A percentile compares a stretch with the other conserved stretches of the same genome.
Conservation (phyloP, 2,113 vertebrate genomes). For the Rhizomys pruinosus region DNA sequence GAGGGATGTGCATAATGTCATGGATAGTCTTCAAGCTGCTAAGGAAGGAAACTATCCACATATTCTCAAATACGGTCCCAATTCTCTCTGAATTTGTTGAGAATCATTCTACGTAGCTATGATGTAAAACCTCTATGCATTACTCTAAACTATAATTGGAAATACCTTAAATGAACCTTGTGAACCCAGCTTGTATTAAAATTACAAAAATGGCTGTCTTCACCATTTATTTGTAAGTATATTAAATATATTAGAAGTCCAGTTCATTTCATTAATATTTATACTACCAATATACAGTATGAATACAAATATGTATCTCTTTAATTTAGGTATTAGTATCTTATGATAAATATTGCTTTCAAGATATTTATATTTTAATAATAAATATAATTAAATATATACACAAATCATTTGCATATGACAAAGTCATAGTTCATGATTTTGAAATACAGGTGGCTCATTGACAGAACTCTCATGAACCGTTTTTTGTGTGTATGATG, state of each 20-base stretch:
- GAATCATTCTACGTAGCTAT: neutral
- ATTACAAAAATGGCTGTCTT: neutral
- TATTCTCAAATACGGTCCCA: neutral
- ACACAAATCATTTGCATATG: neutral
- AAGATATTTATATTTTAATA: neutral
- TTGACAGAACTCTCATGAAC: neutral
- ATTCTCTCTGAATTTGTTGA: neutral
- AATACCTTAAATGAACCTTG: neutral
- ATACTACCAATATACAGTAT: neutral
- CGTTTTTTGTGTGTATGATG: too few relatives aligned
- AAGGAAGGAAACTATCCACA: neutral
- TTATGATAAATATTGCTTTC: slow-evolving; percentile 12
- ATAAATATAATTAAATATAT: neutral
- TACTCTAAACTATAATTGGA: neutral
- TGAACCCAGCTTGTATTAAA: neutral
- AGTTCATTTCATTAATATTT: neutral
- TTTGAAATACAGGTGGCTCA: neutral
- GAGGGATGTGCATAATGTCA: neutral
- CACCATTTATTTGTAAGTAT: neutral
- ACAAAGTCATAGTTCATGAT: neutral
- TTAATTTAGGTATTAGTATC: neutral
- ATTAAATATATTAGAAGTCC: neutral
- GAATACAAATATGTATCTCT: neutral
- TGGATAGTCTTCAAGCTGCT: neutral
- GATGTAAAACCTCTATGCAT: neutral